A percentile compares a stretch with the other conserved stretches of the same genome.
Conservation (phyloP, 1,140 invertebrate genomes). For the Hyles vespertilio region DNA sequence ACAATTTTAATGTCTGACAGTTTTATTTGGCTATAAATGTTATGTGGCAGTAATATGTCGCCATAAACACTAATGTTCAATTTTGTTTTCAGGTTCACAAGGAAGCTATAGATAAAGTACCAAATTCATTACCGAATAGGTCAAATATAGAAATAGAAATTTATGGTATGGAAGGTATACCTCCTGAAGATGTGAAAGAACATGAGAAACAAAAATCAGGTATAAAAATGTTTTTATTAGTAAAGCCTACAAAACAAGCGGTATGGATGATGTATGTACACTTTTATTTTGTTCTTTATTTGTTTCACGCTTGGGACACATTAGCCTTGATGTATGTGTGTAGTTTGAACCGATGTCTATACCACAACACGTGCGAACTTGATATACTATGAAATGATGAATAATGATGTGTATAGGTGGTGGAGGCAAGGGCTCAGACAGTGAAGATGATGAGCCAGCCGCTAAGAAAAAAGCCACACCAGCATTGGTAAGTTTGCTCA, state of each 20-base stretch:
- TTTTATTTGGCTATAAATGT: too few species aligned
- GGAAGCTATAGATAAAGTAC: slow-evolving; percentile 99
- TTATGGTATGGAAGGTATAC: slow-evolving; percentile 99
- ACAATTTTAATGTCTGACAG: too few species aligned
- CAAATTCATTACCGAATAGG: slow-evolving; percentile 97
- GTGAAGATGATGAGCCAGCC: slow-evolving; percentile 87
- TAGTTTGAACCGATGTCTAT: slow-evolving; percentile 53
- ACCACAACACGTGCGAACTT: not conserved
- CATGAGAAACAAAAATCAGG: slow-evolving; percentile 92
- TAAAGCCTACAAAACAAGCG: slow-evolving; percentile 33
- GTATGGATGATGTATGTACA: slow-evolving; percentile 69
- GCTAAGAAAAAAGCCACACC: slow-evolving; percentile 80
- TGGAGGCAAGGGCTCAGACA: slow-evolving; percentile 79
- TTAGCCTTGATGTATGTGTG: slow-evolving; percentile 60
- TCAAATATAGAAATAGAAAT: slow-evolving; percentile 99
- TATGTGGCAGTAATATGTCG: slow-evolving; percentile 10
- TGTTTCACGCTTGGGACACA: slow-evolving; percentile 55
- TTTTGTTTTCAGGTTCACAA: slow-evolving; percentile 92
- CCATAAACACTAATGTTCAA: slow-evolving; percentile 21
- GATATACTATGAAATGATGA: slow-evolving; percentile 16
- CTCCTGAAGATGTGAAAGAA: slow-evolving; percentile 94
- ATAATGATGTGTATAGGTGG: slow-evolving; percentile 68
- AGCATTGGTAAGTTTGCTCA: slow-evolving; percentile 58
- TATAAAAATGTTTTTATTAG: slow-evolving; percentile 63
- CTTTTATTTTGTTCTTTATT: slow-evolving; percentile 36